These are phyloP conservation scores for Lordiphosa fenestrarum DNA, from an alignment of 2,888 invertebrate genomes.

Conservation along the genomic window DNA sequence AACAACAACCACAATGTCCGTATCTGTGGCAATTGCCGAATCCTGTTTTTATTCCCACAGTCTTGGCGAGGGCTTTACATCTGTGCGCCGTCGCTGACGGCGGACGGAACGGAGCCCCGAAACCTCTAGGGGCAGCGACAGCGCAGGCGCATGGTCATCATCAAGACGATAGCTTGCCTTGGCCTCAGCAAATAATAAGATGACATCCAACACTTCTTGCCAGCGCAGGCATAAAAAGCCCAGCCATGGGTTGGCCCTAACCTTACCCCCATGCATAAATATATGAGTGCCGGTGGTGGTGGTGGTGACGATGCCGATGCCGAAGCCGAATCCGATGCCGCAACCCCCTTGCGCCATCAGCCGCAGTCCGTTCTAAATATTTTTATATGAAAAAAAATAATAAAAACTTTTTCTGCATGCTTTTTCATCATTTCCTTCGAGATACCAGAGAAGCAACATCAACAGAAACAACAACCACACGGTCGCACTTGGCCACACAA, in stretches of 20 bases:
- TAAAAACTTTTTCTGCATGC: slow-evolving; percentile 67
- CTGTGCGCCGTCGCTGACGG: slow-evolving; percentile 35
- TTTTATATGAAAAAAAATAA: slow-evolving; percentile 70
- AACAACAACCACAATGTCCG: slow-evolving; percentile 37
- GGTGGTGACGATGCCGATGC: slow-evolving; percentile 29
- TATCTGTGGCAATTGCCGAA: slow-evolving; percentile 50
- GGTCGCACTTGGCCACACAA: slow-evolving; percentile 67
- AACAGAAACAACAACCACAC: slow-evolving; percentile 40
- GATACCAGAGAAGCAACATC: slow-evolving; percentile 35
- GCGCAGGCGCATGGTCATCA: slow-evolving; percentile 61
- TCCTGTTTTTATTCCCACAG: slow-evolving; percentile 81
- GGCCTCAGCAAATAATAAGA: slow-evolving; percentile 78
- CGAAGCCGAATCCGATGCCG: slow-evolving; percentile 11
- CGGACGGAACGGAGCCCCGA: slow-evolving; percentile 38
- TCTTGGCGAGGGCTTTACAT: slow-evolving; percentile 62
- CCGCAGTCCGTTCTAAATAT: slow-evolving; percentile 59
- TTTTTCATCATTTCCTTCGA: slow-evolving; percentile 62
- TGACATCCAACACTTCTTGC: slow-evolving; percentile 81
- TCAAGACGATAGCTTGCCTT: slow-evolving; percentile 53
- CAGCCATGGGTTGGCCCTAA: slow-evolving; percentile 35
- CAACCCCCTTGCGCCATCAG: slow-evolving; percentile 13
- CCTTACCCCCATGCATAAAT: slow-evolving; percentile 48
- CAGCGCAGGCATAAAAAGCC: slow-evolving; percentile 38
- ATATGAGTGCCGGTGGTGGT: slow-evolving; percentile 8
- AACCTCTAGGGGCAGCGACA: slow-evolving; percentile 28